Base-by-base conservation (phyloP, 2,888 invertebrate genomes). In the Busseola fusca region DNA sequence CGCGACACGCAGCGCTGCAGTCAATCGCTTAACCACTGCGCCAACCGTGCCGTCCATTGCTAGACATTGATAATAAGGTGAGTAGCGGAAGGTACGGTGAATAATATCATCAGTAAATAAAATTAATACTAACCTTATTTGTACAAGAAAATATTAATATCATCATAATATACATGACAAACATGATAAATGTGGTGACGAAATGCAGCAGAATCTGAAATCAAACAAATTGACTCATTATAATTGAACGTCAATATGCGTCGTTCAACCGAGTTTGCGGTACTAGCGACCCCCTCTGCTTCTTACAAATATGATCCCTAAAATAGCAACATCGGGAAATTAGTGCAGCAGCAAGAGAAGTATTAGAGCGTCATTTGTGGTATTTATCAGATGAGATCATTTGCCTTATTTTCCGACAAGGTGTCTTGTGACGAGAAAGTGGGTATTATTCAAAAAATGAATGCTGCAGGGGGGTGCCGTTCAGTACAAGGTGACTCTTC, bases 161-260 rank as follows among this genome's bases (percentile, higher is more conserved):
- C 74, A 65, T 64, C 74, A 65, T 50, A 18, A 45, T 2, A 27
- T 74, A 74, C 18, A 52, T 21, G 4, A 73, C 7, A 16, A 65
- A 73, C 58, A 63, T 73, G 12, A 73, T n/a, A 45, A 65, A 74
- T 3, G 64, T 74, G 9, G 6, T 3, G 14, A 74, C 1, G 2
- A 73, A 73, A 73, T 74, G 58, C 1, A 73, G 42, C 18, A 73
- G 16, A 52, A 73, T 52, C 74, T 73, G 50, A 52, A 74, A 72
- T 21, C 3, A 56, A 56, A 56, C 30, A 40, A 59, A 42, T 54
- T 40, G 12, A 25, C 18, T 6, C 1, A 34, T 16, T 10, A n/a
- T 54, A 16, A 5, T 59, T 25, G 6, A 40, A 40, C 10, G 18
- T 25, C 25, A 1, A 60, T 40, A 60, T 27, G 40, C 12, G 12